A percentile compares a stretch with the other conserved stretches of the same genome.
Evolutionary conservation across 2,113 vertebrate genomes (phyloP).

Genomic region (Nematolebias whitei): DNA sequence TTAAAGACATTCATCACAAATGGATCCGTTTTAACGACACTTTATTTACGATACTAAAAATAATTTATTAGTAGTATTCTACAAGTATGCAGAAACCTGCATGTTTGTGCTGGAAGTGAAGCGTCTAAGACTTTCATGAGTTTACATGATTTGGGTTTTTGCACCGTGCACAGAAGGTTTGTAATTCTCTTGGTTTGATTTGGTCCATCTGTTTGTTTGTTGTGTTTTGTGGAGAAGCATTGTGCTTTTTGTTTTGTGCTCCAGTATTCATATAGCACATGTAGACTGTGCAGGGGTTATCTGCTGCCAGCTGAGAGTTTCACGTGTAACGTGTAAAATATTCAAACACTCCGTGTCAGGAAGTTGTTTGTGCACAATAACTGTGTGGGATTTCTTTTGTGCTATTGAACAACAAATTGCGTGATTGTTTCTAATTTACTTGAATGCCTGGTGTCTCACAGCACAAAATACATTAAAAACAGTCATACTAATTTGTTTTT

Average conservation of each 20-base stretch:
- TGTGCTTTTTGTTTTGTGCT: constrained; percentile 47
- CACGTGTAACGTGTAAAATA: background rate
- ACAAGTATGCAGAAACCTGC: constrained; percentile 12
- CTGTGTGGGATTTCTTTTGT: constrained; percentile 27
- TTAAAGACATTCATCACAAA: background rate
- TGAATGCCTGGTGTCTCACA: constrained; percentile 3
- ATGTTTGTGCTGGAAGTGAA: constrained; percentile 21
- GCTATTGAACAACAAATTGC: constrained; percentile 25
- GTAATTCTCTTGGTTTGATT: constrained; percentile 20
- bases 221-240: constrained; percentile 4
- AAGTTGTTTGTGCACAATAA: constrained; percentile 16
- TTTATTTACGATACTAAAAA: background rate
- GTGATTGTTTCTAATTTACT: background rate
- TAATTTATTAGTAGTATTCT: background rate
- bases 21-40: constrained; percentile 1
- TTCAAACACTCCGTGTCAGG: background rate
- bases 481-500: background rate
- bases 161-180: background rate
- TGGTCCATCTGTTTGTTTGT: background rate
- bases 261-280: too few species aligned
- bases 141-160: constrained; percentile 11
- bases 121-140: constrained; percentile 14
- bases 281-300: too few species aligned
- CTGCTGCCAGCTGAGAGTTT: background rate
- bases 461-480: background rate